Evolutionary conservation across 2,888 invertebrate species (phyloP).

Genomic region (Epistrophella euchroma): DNA sequence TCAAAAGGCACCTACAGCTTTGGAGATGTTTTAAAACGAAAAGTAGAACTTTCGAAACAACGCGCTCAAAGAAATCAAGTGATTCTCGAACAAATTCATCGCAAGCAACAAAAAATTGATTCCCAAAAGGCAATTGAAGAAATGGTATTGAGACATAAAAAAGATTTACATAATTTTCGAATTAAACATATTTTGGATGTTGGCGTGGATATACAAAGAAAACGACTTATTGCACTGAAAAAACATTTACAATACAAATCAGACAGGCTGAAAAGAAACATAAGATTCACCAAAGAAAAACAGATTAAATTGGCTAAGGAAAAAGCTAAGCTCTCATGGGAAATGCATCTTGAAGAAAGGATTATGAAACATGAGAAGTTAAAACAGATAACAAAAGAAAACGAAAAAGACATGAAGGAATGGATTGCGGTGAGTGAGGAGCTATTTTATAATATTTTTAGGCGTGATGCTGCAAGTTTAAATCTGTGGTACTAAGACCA

Average conservation of each 20-base stretch:
- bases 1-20: neutral
- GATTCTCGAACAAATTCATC: conserved; percentile 76
- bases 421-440: conserved; percentile 77
- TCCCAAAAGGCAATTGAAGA: conserved; percentile 76
- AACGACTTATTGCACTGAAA: conserved; percentile 81
- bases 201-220: conserved; percentile 80
- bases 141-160: conserved; percentile 78
- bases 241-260: conserved; percentile 81
- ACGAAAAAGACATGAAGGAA: conserved; percentile 70
- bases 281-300: conserved; percentile 75
- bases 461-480: no score
- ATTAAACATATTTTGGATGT: conserved; percentile 78
- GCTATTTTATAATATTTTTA: no score
- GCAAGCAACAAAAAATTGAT: conserved; percentile 78
- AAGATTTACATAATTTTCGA: conserved; percentile 78
- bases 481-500: no score
- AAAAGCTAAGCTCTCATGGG: conserved; percentile 80
- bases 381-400: conserved; percentile 69
- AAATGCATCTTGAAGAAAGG: conserved; percentile 79
- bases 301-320: conserved; percentile 63
- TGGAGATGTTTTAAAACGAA: conserved; percentile 78
- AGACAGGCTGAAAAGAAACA: conserved; percentile 79
- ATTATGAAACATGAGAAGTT: conserved; percentile 79
- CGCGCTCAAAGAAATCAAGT: conserved; percentile 65
- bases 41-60: conserved; percentile 77